Evolutionary conservation across 2,797 vertebrate genomes (phyloP).

Genomic region (Phrynocephalus vlangalii): DNA sequence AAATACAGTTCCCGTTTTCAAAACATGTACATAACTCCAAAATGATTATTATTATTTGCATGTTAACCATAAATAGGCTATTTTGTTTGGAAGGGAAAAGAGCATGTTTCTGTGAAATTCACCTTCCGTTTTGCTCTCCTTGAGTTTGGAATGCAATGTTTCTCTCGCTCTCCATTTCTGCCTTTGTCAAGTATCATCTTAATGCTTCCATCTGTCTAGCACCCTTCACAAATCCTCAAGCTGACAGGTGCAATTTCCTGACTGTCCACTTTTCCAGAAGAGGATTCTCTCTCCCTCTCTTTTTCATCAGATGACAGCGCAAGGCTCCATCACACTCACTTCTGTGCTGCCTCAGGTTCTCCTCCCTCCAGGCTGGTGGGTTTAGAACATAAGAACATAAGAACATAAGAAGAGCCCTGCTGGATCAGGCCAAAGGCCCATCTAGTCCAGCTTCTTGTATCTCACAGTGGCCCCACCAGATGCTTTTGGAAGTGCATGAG

Average conservation of each 20-base stretch:
- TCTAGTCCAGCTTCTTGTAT: too few relatives aligned
- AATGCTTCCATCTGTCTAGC: neutral
- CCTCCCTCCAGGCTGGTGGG: too few relatives aligned
- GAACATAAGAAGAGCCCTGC: too few relatives aligned
- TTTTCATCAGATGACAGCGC: neutral
- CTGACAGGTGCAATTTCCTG: slow-evolving; percentile 20
- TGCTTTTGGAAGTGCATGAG: too few relatives aligned
- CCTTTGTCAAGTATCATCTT: neutral
- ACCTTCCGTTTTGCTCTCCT: neutral
- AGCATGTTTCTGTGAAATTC: neutral
- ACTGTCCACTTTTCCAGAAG: slow-evolving; percentile 8
- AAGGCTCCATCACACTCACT: neutral
- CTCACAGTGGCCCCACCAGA: too few relatives aligned
- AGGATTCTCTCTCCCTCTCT: neutral
- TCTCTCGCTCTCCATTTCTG: neutral
- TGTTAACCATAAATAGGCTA: too few relatives aligned
- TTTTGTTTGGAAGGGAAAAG: neutral
- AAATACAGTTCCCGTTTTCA: too few relatives aligned
- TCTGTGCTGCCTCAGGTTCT: neutral
- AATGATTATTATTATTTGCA: too few relatives aligned
- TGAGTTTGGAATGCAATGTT: neutral
- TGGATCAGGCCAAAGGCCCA: too few relatives aligned
- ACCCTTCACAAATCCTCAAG: slow-evolving; percentile 13
- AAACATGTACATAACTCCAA: too few relatives aligned
- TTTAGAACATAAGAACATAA: too few relatives aligned